Evolutionary conservation across 2,797 vertebrate genomes (phyloP).

Genomic region (Botia kubotai): DNA sequence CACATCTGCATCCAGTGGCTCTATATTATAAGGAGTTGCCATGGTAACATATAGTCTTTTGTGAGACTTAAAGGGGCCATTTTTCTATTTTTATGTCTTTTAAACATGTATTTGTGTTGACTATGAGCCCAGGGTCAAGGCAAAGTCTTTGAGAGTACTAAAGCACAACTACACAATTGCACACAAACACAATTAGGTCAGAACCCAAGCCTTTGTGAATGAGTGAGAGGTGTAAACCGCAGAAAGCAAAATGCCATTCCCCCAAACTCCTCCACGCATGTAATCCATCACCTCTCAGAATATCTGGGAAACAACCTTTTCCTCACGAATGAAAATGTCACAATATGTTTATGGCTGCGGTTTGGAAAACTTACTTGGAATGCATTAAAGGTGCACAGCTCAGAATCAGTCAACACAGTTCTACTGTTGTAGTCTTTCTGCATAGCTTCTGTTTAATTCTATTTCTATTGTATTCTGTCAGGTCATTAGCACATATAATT

Average conservation of each 20-base stretch:
- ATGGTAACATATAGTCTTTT: constrained; percentile 50
- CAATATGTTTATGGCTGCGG: constrained; percentile 37
- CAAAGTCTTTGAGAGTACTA: background rate
- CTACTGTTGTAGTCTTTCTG: constrained; percentile 35
- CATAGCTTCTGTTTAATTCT: constrained; percentile 10
- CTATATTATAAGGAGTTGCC: constrained; percentile 51
- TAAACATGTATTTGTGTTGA: constrained; percentile 6
- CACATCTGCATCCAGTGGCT: constrained; percentile 51
- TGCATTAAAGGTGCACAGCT: constrained; percentile 9
- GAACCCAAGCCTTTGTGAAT: background rate
- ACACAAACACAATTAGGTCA: constrained; percentile 15
- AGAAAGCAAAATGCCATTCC: constrained; percentile 32
- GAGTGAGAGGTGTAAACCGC: constrained; percentile 24
- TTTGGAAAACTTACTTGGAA: constrained; percentile 38
- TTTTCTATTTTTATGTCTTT: background rate
- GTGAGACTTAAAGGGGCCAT: background rate
- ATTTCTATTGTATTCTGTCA: constrained; percentile 37
- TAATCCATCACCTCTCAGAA: constrained; percentile 52
- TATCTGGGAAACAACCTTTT: constrained; percentile 47
- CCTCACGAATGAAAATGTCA: constrained; percentile 56
- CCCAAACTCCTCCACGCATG: constrained; percentile 25
- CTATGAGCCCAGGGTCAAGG: background rate
- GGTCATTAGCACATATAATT: constrained; percentile 58
- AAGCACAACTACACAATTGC: constrained; percentile 1
- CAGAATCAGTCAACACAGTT: constrained; percentile 31